These are phyloP conservation scores for Spodoptera frugiperda DNA, from an alignment of 1,140 invertebrate genomes.

Conservation along the genomic window DNA sequence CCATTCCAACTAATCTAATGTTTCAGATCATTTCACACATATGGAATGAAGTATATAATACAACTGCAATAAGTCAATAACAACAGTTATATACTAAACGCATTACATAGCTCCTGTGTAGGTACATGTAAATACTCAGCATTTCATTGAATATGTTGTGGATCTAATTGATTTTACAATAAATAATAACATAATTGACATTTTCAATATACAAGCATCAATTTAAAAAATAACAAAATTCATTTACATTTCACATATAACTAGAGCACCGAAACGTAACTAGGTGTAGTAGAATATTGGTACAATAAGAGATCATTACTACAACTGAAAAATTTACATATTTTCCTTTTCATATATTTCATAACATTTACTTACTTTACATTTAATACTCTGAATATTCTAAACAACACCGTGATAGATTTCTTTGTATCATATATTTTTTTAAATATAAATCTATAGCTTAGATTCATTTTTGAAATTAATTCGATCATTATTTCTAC, in stretches of 20 bases:
- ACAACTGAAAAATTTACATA: slow-evolving; percentile 45
- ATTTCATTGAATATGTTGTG: slow-evolving; percentile 20
- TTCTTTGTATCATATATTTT: slow-evolving; percentile 16
- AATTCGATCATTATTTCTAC: slow-evolving; percentile 33
- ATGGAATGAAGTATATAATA: slow-evolving; percentile 39
- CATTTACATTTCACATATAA: slow-evolving; percentile 42
- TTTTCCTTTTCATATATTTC: slow-evolving; percentile 20
- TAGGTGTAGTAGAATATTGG: slow-evolving; percentile 40
- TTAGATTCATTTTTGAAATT: slow-evolving; percentile 41
- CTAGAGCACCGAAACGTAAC: slow-evolving; percentile 46
- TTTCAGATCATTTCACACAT: slow-evolving; percentile 57
- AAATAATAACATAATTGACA: slow-evolving; percentile 44
- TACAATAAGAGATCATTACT: slow-evolving; percentile 45
- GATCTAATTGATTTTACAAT: slow-evolving; percentile 28
- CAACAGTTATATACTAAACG: slow-evolving; percentile 25
- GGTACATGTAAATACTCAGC: slow-evolving; percentile 24
- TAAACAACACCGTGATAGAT: slow-evolving; percentile 45
- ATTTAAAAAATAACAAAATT: slow-evolving; percentile 30
- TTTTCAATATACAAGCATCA: slow-evolving; percentile 37
- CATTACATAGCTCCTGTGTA: slow-evolving; percentile 5
- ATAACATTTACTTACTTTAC: slow-evolving; percentile 38
- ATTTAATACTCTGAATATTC: slow-evolving; percentile 46
- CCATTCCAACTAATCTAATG: slow-evolving; percentile 39
- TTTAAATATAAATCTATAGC: slow-evolving; percentile 14
- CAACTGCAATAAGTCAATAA: slow-evolving; percentile 33